A percentile compares a stretch with the other conserved stretches of the same genome.
Conservation (phyloP, 2,888 invertebrate genomes). For the Tineola bisselliella region DNA sequence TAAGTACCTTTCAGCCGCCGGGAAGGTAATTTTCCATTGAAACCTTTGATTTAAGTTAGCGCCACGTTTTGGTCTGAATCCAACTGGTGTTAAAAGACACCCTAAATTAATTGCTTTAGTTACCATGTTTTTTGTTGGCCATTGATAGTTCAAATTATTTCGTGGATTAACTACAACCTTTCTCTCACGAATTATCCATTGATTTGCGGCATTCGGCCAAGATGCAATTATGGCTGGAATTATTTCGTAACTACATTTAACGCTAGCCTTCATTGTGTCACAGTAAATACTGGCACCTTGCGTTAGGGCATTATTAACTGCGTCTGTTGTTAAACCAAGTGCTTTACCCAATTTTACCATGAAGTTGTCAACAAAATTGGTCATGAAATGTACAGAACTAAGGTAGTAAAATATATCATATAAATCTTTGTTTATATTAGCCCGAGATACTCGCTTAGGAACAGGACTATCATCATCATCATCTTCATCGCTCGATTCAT, state of each 20-base stretch:
- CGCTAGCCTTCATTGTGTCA: constrained; percentile 46
- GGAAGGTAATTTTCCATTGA: constrained; percentile 84
- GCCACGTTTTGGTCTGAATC: constrained; percentile 71
- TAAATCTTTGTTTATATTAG: constrained; percentile 38
- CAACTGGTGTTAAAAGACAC: constrained; percentile 76
- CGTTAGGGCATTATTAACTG: constrained; percentile 65
- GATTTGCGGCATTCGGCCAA: constrained; percentile 78
- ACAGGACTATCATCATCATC: constrained; percentile 26
- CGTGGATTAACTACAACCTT: constrained; percentile 65
- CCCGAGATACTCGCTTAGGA: constrained; percentile 26
- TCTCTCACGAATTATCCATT: constrained; percentile 72
- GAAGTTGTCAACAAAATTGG: constrained; percentile 73
- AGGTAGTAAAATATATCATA: constrained; percentile 64
- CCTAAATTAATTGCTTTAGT: constrained; percentile 72
- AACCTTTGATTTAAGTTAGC: constrained; percentile 70
- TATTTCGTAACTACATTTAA: constrained; percentile 69
- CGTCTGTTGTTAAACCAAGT: constrained; percentile 65
- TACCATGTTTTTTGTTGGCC: constrained; percentile 76
- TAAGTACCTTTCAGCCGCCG: constrained; percentile 78
- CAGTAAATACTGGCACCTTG: constrained; percentile 76
- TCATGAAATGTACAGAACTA: constrained; percentile 74
- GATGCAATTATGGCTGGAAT: constrained; percentile 75
- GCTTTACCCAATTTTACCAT: constrained; percentile 67
- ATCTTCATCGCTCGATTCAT: constrained; percentile 49
- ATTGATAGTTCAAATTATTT: constrained; percentile 69